phyloP scores from a whole-genome alignment of 2,113 vertebrate species.

The Hypomesus transpacificus region DNA sequence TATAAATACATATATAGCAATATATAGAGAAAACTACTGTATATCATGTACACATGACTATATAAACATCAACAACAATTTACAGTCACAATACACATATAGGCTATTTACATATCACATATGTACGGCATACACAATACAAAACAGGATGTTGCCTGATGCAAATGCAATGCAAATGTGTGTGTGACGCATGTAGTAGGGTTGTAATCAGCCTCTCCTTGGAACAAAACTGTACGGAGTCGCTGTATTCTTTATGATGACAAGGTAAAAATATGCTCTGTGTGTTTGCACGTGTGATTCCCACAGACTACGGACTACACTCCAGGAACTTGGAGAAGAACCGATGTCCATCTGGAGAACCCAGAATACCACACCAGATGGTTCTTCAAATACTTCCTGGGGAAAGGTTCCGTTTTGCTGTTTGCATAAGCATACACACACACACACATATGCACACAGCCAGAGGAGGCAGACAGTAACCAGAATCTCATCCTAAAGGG shows the following conservation, averaged over 20 bases:
- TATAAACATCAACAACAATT: background rate
- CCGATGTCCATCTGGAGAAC: constrained; percentile 97
- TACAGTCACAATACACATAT: too few relatives aligned
- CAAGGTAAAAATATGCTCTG: constrained; percentile 6
- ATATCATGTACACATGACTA: background rate
- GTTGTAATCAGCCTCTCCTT: too few relatives aligned
- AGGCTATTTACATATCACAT: too few relatives aligned
- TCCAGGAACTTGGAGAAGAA: constrained; percentile 93
- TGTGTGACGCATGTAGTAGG: too few relatives aligned
- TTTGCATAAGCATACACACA: background rate
- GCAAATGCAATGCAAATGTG: too few relatives aligned
- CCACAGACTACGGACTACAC: constrained; percentile 81
- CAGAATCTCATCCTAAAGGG: constrained; percentile 20
- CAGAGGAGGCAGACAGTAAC: constrained; percentile 7
- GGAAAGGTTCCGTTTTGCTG: constrained; percentile 84
- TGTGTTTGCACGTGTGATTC: constrained; percentile 25
- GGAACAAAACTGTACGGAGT: background rate
- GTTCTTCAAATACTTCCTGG: constrained; percentile 99
- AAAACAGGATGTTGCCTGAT: too few relatives aligned
- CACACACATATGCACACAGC: constrained; percentile 7
- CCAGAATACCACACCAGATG: constrained; percentile 98
- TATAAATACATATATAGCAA: background rate
- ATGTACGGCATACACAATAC: too few relatives aligned
- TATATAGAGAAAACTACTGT: background rate
- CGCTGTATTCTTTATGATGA: background rate